Evolutionary conservation across 1,140 invertebrate species (phyloP).

Genomic region (Panagrolaimus sp.): DNA sequence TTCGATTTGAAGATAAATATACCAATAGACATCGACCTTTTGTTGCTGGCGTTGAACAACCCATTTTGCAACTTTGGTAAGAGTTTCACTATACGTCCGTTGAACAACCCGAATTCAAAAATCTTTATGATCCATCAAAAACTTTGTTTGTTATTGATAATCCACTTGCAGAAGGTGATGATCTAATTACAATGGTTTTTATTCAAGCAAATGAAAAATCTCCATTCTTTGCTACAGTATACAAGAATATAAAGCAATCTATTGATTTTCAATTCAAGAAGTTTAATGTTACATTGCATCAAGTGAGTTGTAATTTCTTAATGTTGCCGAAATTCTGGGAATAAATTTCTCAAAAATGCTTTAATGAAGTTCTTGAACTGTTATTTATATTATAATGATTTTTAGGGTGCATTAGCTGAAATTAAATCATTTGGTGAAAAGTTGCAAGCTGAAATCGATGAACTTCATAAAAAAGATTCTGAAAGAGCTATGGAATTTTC

Average conservation of each 20-base stretch:
- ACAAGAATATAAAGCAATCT: slow-evolving; percentile 73
- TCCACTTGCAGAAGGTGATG: slow-evolving; percentile 29
- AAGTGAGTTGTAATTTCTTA: slow-evolving; percentile 72
- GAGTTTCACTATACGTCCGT: too few relatives aligned
- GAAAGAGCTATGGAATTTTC: slow-evolving; percentile 9
- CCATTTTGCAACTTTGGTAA: too few relatives aligned
- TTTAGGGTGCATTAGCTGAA: slow-evolving; percentile 40
- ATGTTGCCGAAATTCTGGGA: too few relatives aligned
- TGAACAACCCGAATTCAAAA: slow-evolving; percentile 41
- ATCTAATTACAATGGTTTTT: slow-evolving; percentile 31
- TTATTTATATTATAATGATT: background rate
- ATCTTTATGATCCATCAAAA: slow-evolving; percentile 31
- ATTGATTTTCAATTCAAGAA: slow-evolving; percentile 73
- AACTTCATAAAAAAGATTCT: slow-evolving; percentile 30
- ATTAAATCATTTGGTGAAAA: slow-evolving; percentile 58
- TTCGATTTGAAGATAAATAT: slow-evolving; percentile 66
- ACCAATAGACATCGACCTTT: slow-evolving; percentile 74
- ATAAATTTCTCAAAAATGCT: too few relatives aligned
- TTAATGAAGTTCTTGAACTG: background rate
- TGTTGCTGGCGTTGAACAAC: slow-evolving; percentile 81
- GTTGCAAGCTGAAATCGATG: slow-evolving; percentile 29
- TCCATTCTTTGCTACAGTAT: slow-evolving; percentile 74
- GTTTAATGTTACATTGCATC: slow-evolving; percentile 74
- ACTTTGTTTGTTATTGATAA: slow-evolving; percentile 51
- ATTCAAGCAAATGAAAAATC: slow-evolving; percentile 71